Evolutionary conservation across 2,888 invertebrate genomes (phyloP), one percentile per base, ranked within the genome.

Genomic region (Ctenicera cuprea): DNA sequence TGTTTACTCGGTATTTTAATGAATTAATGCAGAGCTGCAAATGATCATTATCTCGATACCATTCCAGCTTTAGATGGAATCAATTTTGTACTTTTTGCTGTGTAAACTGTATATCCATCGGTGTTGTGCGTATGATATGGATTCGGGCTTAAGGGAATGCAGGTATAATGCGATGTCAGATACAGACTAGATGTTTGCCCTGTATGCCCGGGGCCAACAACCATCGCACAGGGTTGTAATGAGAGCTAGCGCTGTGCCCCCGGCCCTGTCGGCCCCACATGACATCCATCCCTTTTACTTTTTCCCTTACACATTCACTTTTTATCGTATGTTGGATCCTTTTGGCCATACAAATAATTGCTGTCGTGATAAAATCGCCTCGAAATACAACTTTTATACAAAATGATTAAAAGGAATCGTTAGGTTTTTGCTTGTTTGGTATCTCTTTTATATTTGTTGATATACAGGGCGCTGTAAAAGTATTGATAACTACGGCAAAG

Each of bases 101-200:
- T 20, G 41, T 41, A 26, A 26, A 33, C 30, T 33, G 33, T 54
- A 54, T 67, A 68, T 68, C 52, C 66, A 64, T 52, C 52, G 63
- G 63, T 30, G 63, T 68, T 69, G 59, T 69, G 69, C 64, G 64
- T 57, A 68, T 74, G 65, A 74, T 70, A 71, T 54, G 61, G 70
- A 66, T 74, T 71, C 52, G 69, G 66, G 74, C 74, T 74, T 76
- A 76, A 74, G 77, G 76, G 76, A 79, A 71, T 78, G 78, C 79
- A 78, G 79, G 79, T 80, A 82, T 81, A 82, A 83, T 83, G 79
- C 80, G 77, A 82, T 84, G 84, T 84, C 84, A 84, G 80, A 77
- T 79, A 76, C 80, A 80, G 79, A 75, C 79, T 77, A 78, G 77
- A 79, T 79, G 82, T 82, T 82, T 83, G 78, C 82, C 82, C 80